A percentile compares a stretch with the other conserved stretches of the same genome.
Conservation (phyloP, 2,797 vertebrate genomes). For the Pseudochirops cupreus region DNA sequence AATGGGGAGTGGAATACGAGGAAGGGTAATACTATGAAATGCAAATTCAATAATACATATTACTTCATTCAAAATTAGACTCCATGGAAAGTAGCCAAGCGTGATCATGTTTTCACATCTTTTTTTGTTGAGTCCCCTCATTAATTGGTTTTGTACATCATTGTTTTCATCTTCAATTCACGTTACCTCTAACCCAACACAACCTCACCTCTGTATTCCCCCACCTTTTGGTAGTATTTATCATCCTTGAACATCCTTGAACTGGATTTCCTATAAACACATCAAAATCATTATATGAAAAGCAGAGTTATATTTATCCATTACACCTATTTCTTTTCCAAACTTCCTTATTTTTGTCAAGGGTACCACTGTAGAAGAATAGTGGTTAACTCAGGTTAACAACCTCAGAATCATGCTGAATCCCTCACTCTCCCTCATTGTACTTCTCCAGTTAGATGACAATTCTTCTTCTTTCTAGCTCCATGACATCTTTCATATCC, state of each 20-base stretch:
- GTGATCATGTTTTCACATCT: not conserved
- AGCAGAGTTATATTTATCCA: not conserved
- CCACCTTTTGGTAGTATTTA: not conserved
- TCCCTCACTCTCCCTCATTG: not conserved
- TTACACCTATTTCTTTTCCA: not conserved
- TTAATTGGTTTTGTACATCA: not conserved
- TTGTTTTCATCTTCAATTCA: not conserved
- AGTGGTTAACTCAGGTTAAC: not conserved
- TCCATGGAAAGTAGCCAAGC: not conserved
- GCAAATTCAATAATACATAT: not conserved
- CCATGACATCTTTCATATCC: not conserved
- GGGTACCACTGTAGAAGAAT: not conserved
- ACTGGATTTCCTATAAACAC: not conserved
- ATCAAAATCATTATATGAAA: not conserved
- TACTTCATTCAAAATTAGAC: not conserved
- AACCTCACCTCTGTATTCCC: not conserved
- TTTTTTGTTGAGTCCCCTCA: not conserved
- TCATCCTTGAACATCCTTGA: not conserved
- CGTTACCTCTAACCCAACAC: not conserved
- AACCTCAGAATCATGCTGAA: not conserved
- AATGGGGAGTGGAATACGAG: not conserved
- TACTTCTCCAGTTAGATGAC: not conserved
- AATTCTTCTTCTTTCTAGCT: not conserved
- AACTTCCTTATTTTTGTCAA: not conserved
- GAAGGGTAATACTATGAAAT: not conserved